phyloP scores from a whole-genome alignment of 2,888 invertebrate genomes.

The Drosophila recens region DNA sequence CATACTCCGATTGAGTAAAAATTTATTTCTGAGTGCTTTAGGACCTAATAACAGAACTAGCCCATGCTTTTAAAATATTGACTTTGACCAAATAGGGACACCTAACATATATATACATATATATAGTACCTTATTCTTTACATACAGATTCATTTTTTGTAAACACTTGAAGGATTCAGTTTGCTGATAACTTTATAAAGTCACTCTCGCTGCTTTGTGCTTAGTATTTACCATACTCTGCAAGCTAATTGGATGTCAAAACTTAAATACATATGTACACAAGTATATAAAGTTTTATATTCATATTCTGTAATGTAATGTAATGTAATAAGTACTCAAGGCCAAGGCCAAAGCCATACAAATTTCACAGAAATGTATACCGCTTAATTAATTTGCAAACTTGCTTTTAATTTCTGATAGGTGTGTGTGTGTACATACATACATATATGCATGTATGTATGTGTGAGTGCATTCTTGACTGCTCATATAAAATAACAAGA shows the following conservation, averaged over 20 bases:
- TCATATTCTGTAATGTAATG: neutral
- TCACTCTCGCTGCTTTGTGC: conserved; percentile 1
- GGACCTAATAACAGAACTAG: too few relatives aligned
- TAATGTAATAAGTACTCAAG: conserved; percentile 17
- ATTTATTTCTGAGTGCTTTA: too few relatives aligned
- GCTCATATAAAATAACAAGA: conserved; percentile 4
- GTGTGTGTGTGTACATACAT: neutral
- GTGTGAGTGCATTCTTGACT: neutral
- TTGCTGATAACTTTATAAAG: neutral
- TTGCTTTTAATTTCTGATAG: neutral
- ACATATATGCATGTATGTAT: neutral
- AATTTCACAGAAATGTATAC: conserved; percentile 14
- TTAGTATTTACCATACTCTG: conserved; percentile 8
- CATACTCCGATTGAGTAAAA: too few relatives aligned
- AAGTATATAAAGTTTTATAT: neutral
- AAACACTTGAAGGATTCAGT: neutral
- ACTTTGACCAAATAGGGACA: too few relatives aligned
- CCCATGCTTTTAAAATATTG: too few relatives aligned
- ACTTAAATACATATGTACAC: neutral
- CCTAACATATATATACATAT: too few relatives aligned
- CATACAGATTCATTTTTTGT: too few relatives aligned
- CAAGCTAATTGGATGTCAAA: conserved; percentile 22
- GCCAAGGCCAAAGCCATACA: conserved; percentile 11
- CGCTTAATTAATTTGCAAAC: conserved; percentile 37
- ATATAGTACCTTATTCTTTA: too few relatives aligned